These are phyloP conservation scores for Diploscapter pachys DNA, from an alignment of 1,140 invertebrate genomes.

Conservation along the genomic window DNA sequence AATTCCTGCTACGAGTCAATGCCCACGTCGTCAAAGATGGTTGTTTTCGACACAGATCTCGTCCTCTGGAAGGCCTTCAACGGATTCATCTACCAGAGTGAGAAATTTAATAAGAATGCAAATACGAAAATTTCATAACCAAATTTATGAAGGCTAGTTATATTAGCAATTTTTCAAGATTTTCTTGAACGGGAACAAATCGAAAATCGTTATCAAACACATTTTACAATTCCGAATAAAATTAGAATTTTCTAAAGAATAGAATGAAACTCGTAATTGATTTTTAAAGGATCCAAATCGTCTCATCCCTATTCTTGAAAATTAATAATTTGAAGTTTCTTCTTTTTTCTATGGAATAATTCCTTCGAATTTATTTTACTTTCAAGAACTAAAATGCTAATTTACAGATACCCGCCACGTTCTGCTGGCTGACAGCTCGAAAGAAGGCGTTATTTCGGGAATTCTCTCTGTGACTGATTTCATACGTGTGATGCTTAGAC, in stretches of 20 bases:
- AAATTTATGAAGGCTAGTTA: neutral
- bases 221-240: no score
- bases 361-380: no score
- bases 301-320: no score
- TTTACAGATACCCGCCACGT: constrained; percentile 30
- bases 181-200: neutral
- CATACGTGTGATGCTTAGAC: constrained; percentile 33
- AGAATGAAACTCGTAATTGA: neutral
- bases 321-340: neutral
- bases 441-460: constrained; percentile 20
- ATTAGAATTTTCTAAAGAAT: no score
- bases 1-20: constrained; percentile 34
- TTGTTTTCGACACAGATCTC: constrained; percentile 30
- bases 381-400: neutral
- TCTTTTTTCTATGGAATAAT: neutral
- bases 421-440: constrained; percentile 21
- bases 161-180: neutral
- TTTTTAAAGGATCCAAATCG: neutral
- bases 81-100: constrained; percentile 31
- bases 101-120: neutral
- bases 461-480: constrained; percentile 38
- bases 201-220: neutral
- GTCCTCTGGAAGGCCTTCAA: constrained; percentile 34
- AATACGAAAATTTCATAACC: neutral
- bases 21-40: constrained; percentile 34